Conservation (phyloP, 1,140 invertebrate genomes). For the Heliconius eleuchia region DNA sequence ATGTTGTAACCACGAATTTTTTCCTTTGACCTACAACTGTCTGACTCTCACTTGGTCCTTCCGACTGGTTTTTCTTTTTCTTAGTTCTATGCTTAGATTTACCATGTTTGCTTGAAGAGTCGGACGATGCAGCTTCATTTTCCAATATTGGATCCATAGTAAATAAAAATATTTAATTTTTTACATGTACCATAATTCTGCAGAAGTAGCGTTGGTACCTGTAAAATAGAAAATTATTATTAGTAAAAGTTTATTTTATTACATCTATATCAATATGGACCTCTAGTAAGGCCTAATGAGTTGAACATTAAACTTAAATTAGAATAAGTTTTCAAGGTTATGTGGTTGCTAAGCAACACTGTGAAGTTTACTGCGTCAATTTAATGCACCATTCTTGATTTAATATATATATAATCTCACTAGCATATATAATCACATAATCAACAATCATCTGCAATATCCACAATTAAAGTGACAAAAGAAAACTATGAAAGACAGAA, state of each 20-base stretch:
- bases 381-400: conserved; percentile 48
- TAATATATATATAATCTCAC: neutral
- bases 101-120: conserved; percentile 64
- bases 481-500: conserved; percentile 2
- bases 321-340: conserved; percentile 41
- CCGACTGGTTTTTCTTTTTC: conserved; percentile 65
- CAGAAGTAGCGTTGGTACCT: conserved; percentile 54
- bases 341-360: conserved; percentile 64
- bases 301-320: conserved; percentile 29
- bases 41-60: conserved; percentile 60
- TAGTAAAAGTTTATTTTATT: neutral
- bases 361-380: conserved; percentile 56
- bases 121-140: conserved; percentile 72
- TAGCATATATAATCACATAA: neutral
- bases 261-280: neutral
- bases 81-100: conserved; percentile 71
- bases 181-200: conserved; percentile 65
- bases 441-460: neutral
- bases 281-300: neutral
- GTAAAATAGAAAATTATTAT: conserved; percentile 49
- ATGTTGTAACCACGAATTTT: conserved; percentile 73
- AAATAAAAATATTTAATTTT: conserved; percentile 45
- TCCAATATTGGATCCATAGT: conserved; percentile 78
- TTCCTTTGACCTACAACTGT: conserved; percentile 69
- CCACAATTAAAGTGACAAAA: neutral